phyloP scores from a whole-genome alignment of 2,113 vertebrate genomes.

The Siphamia tubifer region DNA sequence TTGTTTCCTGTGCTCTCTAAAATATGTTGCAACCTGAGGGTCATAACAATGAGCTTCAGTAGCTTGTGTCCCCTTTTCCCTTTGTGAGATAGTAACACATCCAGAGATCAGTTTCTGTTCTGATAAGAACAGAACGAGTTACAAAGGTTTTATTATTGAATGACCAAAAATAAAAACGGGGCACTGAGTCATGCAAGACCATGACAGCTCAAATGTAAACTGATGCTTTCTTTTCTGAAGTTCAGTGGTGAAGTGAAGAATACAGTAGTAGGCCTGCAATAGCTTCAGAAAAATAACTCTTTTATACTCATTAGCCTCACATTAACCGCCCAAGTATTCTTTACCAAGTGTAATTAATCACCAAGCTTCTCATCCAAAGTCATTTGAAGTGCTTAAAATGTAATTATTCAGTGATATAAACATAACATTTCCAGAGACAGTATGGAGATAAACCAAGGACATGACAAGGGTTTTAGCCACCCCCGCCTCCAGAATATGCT shows the following conservation, averaged over 20 bases:
- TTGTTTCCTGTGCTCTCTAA: too few species aligned
- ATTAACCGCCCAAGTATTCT: slow-evolving; percentile 60
- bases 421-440: slow-evolving; percentile 60
- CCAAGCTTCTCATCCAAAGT: slow-evolving; percentile 61
- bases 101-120: too few species aligned
- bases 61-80: too few species aligned
- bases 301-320: slow-evolving; percentile 56
- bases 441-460: slow-evolving; percentile 48
- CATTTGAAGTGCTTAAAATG: slow-evolving; percentile 75
- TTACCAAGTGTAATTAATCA: slow-evolving; percentile 70
- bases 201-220: neutral
- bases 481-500: slow-evolving; percentile 39
- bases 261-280: slow-evolving; percentile 1
- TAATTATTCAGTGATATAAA: slow-evolving; percentile 76
- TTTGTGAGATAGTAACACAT: too few species aligned
- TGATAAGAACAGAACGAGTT: too few species aligned
- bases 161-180: too few species aligned
- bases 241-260: neutral
- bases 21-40: too few species aligned
- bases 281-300: slow-evolving; percentile 22
- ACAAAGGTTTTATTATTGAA: too few species aligned
- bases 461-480: slow-evolving; percentile 32
- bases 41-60: too few species aligned
- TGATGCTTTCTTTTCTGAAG: neutral
- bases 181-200: neutral